These are phyloP conservation scores for Anaspis maculata DNA, from an alignment of 2,888 invertebrate species.

Conservation along the genomic window DNA sequence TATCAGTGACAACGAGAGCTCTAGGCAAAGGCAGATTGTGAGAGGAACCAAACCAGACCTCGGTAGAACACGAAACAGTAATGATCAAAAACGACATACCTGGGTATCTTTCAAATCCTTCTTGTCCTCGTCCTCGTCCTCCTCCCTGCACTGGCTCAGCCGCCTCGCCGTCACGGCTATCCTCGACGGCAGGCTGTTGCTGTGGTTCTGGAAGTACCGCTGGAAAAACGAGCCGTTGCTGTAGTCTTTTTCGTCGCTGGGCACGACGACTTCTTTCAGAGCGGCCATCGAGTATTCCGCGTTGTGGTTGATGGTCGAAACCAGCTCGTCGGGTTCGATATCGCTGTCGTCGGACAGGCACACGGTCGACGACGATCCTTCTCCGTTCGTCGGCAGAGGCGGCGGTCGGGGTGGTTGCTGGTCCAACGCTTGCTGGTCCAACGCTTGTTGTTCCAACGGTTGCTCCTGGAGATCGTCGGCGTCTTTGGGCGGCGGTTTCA, in stretches of 20 bases:
- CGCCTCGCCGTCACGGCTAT: conserved; percentile 54
- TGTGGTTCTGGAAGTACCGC: conserved; percentile 66
- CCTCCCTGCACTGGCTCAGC: conserved; percentile 74
- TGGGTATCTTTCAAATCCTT: conserved; percentile 18
- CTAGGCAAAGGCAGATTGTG: too few relatives aligned
- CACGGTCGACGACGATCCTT: conserved; percentile 13
- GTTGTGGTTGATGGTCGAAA: conserved; percentile 60
- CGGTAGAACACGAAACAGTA: too few relatives aligned
- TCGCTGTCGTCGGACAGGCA: conserved; percentile 44
- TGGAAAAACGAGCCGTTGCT: conserved; percentile 55
- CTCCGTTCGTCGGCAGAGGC: conserved; percentile 1
- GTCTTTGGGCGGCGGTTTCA: conserved; percentile 11
- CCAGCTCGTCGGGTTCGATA: conserved; percentile 57
- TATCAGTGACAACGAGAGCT: too few relatives aligned
- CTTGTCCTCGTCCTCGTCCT: conserved; percentile 66
- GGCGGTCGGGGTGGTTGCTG: neutral
- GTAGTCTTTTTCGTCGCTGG: conserved; percentile 39
- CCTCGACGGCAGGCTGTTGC: conserved; percentile 59
- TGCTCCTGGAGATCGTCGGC: too few relatives aligned
- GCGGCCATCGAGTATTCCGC: conserved; percentile 61
- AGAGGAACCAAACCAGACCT: too few relatives aligned
- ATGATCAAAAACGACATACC: too few relatives aligned
- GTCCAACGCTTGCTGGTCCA: too few relatives aligned
- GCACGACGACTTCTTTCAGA: conserved; percentile 50
- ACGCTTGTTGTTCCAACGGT: too few relatives aligned